A percentile compares a stretch with the other conserved stretches of the same genome.
Evolutionary conservation across 2,797 vertebrate genomes (phyloP).

Genomic region (Coluber constrictor): DNA sequence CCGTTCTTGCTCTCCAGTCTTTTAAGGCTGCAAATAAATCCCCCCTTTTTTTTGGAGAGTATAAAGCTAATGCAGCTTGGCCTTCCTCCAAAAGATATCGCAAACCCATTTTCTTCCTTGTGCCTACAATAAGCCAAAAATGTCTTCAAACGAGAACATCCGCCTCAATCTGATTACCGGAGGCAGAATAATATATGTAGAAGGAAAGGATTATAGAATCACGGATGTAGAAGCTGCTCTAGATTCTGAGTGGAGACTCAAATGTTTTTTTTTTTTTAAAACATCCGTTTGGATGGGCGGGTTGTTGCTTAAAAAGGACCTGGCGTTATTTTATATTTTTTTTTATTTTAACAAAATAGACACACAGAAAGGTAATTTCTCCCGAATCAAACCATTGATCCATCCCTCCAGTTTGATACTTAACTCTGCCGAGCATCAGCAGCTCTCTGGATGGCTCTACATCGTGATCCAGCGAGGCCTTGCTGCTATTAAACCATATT

Average conservation of each 20-base stretch:
- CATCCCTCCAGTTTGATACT: not conserved
- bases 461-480: not conserved
- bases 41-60: too few species aligned
- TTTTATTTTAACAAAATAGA: not conserved
- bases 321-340: not conserved
- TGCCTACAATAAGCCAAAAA: not conserved
- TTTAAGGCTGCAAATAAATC: not conserved
- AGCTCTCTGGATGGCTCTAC: not conserved
- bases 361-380: not conserved
- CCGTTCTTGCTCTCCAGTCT: not conserved
- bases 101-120: not conserved
- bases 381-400: not conserved
- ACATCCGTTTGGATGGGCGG: not conserved
- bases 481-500: not conserved
- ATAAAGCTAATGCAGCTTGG: not conserved
- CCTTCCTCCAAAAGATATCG: not conserved
- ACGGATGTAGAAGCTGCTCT: not conserved
- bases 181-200: not conserved
- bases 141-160: not conserved
- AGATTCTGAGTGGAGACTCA: too few species aligned
- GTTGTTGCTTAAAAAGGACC: not conserved
- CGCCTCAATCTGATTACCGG: not conserved
- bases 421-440: not conserved
- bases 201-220: not conserved
- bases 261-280: too few species aligned